Percentiles rank a stretch among this genome's conserved stretches.
Conservation (phyloP, 2,888 invertebrate species). For the Notodonta ziczac region DNA sequence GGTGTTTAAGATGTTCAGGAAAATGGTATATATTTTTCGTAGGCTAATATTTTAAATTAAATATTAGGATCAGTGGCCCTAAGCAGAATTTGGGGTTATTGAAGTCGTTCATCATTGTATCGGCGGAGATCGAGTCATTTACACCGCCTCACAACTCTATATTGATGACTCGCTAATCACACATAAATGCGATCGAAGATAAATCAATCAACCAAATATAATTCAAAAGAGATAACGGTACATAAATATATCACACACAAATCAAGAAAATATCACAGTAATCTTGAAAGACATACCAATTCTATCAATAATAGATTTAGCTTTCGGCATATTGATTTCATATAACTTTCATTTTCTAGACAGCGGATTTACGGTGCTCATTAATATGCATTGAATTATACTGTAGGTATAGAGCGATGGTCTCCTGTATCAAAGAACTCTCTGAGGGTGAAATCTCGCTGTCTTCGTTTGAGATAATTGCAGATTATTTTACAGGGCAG, state of each 20-base stretch:
- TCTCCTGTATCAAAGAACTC: not conserved
- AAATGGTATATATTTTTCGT: too few relatives aligned
- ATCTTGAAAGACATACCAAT: not conserved
- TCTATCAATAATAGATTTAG: not conserved
- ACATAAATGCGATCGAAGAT: not conserved
- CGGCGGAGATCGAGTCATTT: too few relatives aligned
- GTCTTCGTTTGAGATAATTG: too few relatives aligned
- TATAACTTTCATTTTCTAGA: not conserved
- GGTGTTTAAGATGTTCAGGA: too few relatives aligned
- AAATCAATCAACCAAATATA: not conserved
- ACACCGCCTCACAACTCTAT: not conserved
- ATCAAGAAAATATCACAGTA: not conserved
- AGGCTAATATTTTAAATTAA: too few relatives aligned
- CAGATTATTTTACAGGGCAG: too few relatives aligned
- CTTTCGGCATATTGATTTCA: not conserved
- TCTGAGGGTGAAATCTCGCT: too few relatives aligned
- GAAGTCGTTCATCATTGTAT: too few relatives aligned
- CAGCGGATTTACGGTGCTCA: not conserved
- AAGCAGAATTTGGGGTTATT: too few relatives aligned
- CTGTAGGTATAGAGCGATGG: not conserved
- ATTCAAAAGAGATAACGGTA: not conserved
- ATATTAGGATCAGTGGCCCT: too few relatives aligned
- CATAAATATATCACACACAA: not conserved
- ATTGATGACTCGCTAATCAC: not conserved
- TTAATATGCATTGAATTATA: not conserved